Evolutionary conservation across 2,888 invertebrate species (phyloP).

Genomic region (Campaea margaritaria): DNA sequence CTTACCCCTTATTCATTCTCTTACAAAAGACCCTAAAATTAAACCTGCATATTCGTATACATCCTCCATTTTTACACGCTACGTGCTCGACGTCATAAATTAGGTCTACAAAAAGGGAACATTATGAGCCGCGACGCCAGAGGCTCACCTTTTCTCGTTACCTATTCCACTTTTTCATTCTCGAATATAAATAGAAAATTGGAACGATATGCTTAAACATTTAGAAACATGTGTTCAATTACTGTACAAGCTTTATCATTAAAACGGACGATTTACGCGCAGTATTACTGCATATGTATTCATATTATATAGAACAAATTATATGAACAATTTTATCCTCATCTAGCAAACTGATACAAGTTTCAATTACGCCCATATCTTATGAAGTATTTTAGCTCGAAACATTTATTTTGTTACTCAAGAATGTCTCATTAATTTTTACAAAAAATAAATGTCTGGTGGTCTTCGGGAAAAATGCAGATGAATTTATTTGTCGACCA

Average conservation of each 20-base stretch:
- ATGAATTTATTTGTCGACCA: constrained; percentile 50
- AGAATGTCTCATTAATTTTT: constrained; percentile 59
- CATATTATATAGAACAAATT: background rate
- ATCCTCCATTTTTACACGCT: constrained; percentile 70
- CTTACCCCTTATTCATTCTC: constrained; percentile 71
- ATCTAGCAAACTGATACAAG: constrained; percentile 30
- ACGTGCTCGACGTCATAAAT: constrained; percentile 74
- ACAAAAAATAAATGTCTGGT: constrained; percentile 48
- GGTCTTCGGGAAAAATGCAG: constrained; percentile 52
- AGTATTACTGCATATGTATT: no score
- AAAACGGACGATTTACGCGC: no score
- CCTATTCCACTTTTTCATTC: constrained; percentile 59
- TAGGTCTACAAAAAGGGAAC: constrained; percentile 73
- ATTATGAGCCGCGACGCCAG: constrained; percentile 67
- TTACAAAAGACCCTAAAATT: constrained; percentile 74
- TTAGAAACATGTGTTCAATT: constrained; percentile 10
- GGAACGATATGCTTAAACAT: constrained; percentile 29
- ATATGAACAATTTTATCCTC: constrained; percentile 22
- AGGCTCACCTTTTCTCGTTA: constrained; percentile 68
- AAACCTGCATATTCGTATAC: constrained; percentile 76
- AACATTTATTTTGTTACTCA: constrained; percentile 49
- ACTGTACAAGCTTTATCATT: no score
- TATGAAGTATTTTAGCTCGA: constrained; percentile 44
- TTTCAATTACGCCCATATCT: constrained; percentile 33
- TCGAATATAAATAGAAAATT: constrained; percentile 57